Evolutionary conservation across 2,888 invertebrate species (phyloP).

Genomic region (Bembecia ichneumoniformis): DNA sequence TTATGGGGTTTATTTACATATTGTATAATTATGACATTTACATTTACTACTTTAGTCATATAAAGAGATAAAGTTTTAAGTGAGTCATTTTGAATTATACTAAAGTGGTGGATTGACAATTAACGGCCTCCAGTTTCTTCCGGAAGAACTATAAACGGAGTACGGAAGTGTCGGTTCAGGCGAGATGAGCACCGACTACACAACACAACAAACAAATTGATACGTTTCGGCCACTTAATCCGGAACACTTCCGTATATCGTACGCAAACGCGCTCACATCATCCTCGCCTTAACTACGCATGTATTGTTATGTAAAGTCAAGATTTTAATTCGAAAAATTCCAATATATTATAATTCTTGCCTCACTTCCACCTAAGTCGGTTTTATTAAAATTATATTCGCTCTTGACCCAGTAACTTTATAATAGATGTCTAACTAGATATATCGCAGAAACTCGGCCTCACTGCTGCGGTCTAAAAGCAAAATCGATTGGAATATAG

Average conservation of each 20-base stretch:
- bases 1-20: too few species aligned
- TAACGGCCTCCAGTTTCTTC: conserved; percentile 50
- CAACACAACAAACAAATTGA: background rate
- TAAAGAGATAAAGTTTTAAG: too few species aligned
- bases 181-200: conserved; percentile 21
- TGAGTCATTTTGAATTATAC: background rate
- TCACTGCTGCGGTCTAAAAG: too few species aligned
- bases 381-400: background rate
- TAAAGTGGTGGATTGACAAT: background rate
- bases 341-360: background rate
- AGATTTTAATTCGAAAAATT: too few species aligned
- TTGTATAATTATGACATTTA: too few species aligned
- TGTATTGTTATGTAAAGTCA: too few species aligned
- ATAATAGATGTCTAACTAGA: background rate
- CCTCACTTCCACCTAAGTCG: background rate
- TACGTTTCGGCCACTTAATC: background rate
- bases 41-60: too few species aligned
- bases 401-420: background rate
- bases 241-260: background rate
- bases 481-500: too few species aligned
- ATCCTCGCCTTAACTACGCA: too few species aligned
- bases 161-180: conserved; percentile 38
- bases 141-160: conserved; percentile 58
- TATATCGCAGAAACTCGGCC: background rate
- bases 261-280: too few species aligned